These are phyloP conservation scores for Leucoma salicis DNA, from an alignment of 2,888 invertebrate species.

Conservation along the genomic window DNA sequence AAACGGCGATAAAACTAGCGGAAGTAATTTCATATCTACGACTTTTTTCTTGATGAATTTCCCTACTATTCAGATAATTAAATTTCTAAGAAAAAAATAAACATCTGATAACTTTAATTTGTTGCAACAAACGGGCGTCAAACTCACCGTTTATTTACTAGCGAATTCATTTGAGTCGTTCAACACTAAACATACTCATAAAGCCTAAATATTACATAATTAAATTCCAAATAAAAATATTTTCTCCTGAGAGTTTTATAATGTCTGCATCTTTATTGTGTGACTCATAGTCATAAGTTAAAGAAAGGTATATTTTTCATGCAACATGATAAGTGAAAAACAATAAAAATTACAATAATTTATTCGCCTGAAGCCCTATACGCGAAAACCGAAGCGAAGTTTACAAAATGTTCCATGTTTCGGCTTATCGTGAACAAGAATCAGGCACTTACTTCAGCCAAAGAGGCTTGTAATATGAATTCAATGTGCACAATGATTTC, in stretches of 20 bases:
- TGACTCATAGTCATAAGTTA: neutral
- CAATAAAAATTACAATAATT: constrained; percentile 29
- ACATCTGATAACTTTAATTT: neutral
- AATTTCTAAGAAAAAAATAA: neutral
- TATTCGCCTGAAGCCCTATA: constrained; percentile 28
- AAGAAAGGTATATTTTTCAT: constrained; percentile 2
- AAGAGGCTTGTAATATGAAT: constrained; percentile 23
- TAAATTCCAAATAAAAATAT: too few relatives aligned
- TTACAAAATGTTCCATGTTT: constrained; percentile 17
- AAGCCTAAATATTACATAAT: too few relatives aligned
- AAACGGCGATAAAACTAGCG: neutral
- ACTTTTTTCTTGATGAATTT: neutral
- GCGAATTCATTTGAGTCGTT: too few relatives aligned
- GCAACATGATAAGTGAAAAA: constrained; percentile 24
- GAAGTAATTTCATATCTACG: neutral
- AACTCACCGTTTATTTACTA: too few relatives aligned
- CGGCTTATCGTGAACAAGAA: constrained; percentile 28
- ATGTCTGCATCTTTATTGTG: neutral
- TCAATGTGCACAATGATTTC: constrained; percentile 30
- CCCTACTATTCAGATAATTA: neutral
- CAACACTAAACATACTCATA: too few relatives aligned
- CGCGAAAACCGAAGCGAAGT: constrained; percentile 27
- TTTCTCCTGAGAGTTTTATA: too few relatives aligned
- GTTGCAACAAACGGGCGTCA: neutral
- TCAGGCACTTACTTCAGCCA: constrained; percentile 17